Evolutionary conservation across 92 coral and sea anemone genomes (phyloP), one percentile per base, ranked within the genome.

Genomic region (Zoanthus gigantus): DNA sequence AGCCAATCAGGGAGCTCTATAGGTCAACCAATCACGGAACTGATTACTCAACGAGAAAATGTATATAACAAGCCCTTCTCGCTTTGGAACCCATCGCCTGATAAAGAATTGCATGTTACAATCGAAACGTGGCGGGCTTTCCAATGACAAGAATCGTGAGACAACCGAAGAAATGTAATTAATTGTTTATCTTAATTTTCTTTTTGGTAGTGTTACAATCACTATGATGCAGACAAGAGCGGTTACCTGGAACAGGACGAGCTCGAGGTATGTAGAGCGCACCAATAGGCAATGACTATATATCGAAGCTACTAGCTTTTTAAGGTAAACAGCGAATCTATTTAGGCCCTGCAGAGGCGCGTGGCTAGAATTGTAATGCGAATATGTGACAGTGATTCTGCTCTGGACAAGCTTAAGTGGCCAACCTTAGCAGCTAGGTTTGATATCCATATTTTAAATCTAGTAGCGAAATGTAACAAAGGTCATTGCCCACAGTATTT

Each of bases 211-310:
- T 80, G 85, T 44, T 80, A 80, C 45, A 80, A 80, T 16, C 92
- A 89, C 76, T 89, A 89, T 47, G 92, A 89, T 65, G 82, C 71
- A n/a, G 92, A 89, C 72, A 89, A 89, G 58, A 89, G 92, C 46
- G 92, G 92, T 4, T 89, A 65, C 57, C 73, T 89, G 77, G 92
- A 89, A 45, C 61, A 68, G 32, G 71, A 75, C 15, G 92, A 89
- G 71, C 67, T 89, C 6, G 92, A 89, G 85, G 92, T 89, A 83
- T 17, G 86, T 4, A 34, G 30, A 9, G 32, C 6, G 15, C 29
- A 6, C 9, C 9, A 50, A 50, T 50, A 2, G 9, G 54, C 9
- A 50, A 7, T 7, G 0, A 50, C 12, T 0, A 7, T 2, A 50
- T 11, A 50, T 50, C 0, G 0, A 7, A 50, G 54, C 54, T 50